A percentile compares a stretch with the other conserved stretches of the same genome.
These are phyloP conservation scores for Drosophila subsilvestris DNA, from an alignment of 2,888 invertebrate genomes.

Conservation along the genomic window DNA sequence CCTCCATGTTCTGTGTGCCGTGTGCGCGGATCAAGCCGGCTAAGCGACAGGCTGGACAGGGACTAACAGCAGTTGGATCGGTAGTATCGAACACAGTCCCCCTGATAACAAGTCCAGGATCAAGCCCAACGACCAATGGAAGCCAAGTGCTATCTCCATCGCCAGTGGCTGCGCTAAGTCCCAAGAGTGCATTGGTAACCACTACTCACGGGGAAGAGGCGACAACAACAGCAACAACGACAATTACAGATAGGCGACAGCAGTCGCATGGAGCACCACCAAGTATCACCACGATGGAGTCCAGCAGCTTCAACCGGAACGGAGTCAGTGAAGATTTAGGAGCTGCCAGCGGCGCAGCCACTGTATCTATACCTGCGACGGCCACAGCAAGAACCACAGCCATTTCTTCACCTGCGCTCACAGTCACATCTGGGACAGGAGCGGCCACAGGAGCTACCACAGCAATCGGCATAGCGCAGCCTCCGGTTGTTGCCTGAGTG, in stretches of 20 bases:
- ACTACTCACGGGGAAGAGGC: constrained; percentile 16
- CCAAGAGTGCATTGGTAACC: constrained; percentile 13
- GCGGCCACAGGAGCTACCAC: constrained; percentile 25
- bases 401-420: constrained; percentile 15
- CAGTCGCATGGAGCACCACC: constrained; percentile 38
- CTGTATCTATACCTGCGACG: constrained; percentile 13
- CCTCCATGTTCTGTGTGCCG: constrained; percentile 86
- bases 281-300: constrained; percentile 54
- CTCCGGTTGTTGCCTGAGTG: constrained; percentile 83
- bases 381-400: constrained; percentile 21
- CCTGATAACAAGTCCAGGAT: constrained; percentile 5
- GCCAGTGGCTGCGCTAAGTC: constrained; percentile 14
- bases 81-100: constrained; percentile 11
- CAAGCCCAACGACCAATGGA: constrained; percentile 15
- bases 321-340: constrained; percentile 17
- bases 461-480: constrained; percentile 70
- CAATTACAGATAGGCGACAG: constrained; percentile 7
- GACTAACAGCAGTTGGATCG: constrained; percentile 27
- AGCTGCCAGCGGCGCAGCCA: not conserved
- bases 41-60: constrained; percentile 57
- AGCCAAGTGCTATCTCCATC: not conserved
- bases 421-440: constrained; percentile 9
- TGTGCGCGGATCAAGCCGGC: constrained; percentile 80
- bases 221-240: not conserved
- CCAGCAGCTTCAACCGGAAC: constrained; percentile 43